These are phyloP conservation scores for Echinarachnius parma DNA, from an alignment of 53 echinoderm and acorn worm species.

Conservation along the genomic window DNA sequence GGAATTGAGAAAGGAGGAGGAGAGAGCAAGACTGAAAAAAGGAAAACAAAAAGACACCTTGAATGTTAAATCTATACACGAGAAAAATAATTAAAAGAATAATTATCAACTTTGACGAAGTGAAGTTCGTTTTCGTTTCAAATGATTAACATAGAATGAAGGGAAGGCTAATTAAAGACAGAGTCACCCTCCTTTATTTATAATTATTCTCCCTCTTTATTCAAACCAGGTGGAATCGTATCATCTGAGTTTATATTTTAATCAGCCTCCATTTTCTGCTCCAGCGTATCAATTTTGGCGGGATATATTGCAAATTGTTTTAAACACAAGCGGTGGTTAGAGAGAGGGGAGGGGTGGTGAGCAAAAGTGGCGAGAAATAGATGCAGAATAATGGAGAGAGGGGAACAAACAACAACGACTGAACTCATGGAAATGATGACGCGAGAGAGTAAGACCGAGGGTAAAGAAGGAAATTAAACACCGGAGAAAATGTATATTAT, in stretches of 20 bases:
- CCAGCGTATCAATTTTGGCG: too few relatives aligned
- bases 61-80: neutral
- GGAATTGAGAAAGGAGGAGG: neutral
- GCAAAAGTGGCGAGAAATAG: neutral
- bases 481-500: constrained; percentile 1
- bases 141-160: constrained; percentile 28
- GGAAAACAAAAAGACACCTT: constrained; percentile 5
- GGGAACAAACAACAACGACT: neutral
- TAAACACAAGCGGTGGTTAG: constrained; percentile 5
- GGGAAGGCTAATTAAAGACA: constrained; percentile 9
- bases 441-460: neutral
- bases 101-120: neutral
- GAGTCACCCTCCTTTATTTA: constrained; percentile 33
- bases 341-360: neutral
- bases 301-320: constrained; percentile 19
- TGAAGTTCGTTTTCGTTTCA: constrained; percentile 4
- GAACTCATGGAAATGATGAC: too few relatives aligned
- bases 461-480: neutral
- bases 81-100: neutral
- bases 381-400: neutral
- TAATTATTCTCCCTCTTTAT: too few relatives aligned
- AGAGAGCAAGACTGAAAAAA: neutral
- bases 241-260: constrained; percentile 44
- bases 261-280: constrained; percentile 28
- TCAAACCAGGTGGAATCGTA: constrained; percentile 18